Evolutionary conservation across 2,113 vertebrate species (phyloP).

Genomic region (Ceyx melanurus): DNA sequence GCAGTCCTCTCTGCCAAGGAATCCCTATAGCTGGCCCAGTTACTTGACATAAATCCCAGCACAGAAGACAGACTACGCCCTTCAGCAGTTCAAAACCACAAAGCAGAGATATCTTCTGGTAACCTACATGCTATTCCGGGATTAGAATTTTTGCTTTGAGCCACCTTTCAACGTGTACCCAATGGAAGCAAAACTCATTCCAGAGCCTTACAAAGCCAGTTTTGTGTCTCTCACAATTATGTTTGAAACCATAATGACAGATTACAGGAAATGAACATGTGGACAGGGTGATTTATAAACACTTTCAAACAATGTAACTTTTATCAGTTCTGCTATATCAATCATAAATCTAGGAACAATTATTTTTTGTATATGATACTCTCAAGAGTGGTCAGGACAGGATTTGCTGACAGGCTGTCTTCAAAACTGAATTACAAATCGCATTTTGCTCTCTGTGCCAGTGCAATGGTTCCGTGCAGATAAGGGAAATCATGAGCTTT

Average conservation of each 20-base stretch:
- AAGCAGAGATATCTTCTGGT: conserved; percentile 49
- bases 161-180: conserved; percentile 28
- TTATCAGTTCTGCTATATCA: conserved; percentile 70
- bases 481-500: conserved; percentile 25
- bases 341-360: conserved; percentile 61
- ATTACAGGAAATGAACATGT: conserved; percentile 66
- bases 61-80: conserved; percentile 1
- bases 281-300: conserved; percentile 70
- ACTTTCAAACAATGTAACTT: conserved; percentile 67
- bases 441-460: background rate
- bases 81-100: conserved; percentile 52
- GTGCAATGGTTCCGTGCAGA: conserved; percentile 21
- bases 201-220: conserved; percentile 27
- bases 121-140: background rate
- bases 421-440: conserved; percentile 37
- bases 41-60: conserved; percentile 11
- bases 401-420: conserved; percentile 62
- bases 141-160: conserved; percentile 53
- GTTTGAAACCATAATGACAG: conserved; percentile 63
- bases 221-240: conserved; percentile 61
- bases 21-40: background rate
- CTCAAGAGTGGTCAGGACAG: conserved; percentile 48
- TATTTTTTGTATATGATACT: conserved; percentile 62
- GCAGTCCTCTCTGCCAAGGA: background rate
- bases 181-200: conserved; percentile 52